These are phyloP conservation scores for Samia ricini DNA, from an alignment of 1,140 invertebrate genomes.

Conservation along the genomic window DNA sequence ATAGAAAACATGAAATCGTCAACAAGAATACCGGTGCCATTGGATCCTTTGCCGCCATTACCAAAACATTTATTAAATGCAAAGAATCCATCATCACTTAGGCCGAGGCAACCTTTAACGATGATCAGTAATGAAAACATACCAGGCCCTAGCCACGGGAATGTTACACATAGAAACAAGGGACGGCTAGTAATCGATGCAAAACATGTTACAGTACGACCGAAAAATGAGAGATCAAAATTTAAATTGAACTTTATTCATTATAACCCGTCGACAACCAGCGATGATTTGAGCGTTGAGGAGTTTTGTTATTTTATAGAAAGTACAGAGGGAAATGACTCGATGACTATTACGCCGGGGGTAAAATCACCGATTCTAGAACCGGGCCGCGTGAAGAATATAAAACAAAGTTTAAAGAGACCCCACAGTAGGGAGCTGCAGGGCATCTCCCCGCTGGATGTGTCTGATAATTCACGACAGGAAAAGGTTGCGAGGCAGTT, in stretches of 20 bases:
- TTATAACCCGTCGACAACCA: constrained; percentile 18
- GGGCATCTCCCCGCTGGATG: constrained; percentile 39
- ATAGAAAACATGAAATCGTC: constrained; percentile 18
- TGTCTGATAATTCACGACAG: constrained; percentile 22
- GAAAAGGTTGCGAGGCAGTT: constrained; percentile 35
- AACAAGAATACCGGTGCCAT: constrained; percentile 50
- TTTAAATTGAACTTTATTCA: constrained; percentile 44
- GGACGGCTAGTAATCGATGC: constrained; percentile 28
- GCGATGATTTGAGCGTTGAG: constrained; percentile 11
- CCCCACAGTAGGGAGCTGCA: constrained; percentile 59
- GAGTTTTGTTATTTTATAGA: constrained; percentile 19
- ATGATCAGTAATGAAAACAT: constrained; percentile 30
- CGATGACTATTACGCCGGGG: constrained; percentile 33
- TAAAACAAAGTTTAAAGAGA: constrained; percentile 59
- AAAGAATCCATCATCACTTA: constrained; percentile 12
- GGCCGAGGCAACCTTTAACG: constrained; percentile 40
- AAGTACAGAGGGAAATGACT: constrained; percentile 22
- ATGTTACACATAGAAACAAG: constrained; percentile 12
- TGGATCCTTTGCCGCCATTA: constrained; percentile 43
- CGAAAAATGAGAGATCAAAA: constrained; percentile 39
- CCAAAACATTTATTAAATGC: constrained; percentile 35
- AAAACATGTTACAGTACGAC: constrained; percentile 42
- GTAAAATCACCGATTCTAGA: constrained; percentile 30
- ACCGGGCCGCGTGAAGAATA: constrained; percentile 44
- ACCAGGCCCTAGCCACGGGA: constrained; percentile 28